Conservation (phyloP, 2,888 invertebrate species). For the Melieria omissa region DNA sequence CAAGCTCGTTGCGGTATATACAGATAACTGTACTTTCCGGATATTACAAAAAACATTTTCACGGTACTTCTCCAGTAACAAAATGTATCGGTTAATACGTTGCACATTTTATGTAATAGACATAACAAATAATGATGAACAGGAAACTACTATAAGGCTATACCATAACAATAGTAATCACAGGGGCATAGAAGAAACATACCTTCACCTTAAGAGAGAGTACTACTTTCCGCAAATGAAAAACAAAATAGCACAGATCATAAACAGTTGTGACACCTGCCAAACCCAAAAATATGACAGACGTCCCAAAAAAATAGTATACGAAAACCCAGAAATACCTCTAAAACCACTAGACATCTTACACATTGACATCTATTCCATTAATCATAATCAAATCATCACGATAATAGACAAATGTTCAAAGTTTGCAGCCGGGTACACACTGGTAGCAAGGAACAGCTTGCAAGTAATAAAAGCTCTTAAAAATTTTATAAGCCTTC, state of each 20-base stretch:
- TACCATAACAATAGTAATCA: slow-evolving; percentile 1
- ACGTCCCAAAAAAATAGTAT: neutral
- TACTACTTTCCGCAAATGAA: neutral
- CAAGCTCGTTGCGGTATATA: slow-evolving; percentile 38
- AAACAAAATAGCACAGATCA: neutral
- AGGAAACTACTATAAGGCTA: neutral
- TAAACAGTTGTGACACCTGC: neutral
- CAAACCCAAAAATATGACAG: neutral
- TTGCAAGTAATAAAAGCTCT: neutral
- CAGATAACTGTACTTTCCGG: slow-evolving; percentile 27
- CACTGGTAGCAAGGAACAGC: neutral
- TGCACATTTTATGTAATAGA: slow-evolving; percentile 30
- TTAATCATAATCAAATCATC: neutral
- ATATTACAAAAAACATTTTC: slow-evolving; percentile 40
- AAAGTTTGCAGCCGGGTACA: slow-evolving; percentile 6
- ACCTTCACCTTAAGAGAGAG: neutral
- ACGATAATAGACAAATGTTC: slow-evolving; percentile 6
- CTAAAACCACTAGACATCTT: neutral
- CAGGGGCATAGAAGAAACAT: neutral
- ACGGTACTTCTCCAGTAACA: slow-evolving; percentile 33
- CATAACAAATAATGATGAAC: slow-evolving; percentile 32
- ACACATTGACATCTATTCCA: slow-evolving; percentile 2
- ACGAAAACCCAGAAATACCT: neutral
- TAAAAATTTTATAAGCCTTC: neutral
- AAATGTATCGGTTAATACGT: slow-evolving; percentile 39